phyloP scores from a whole-genome alignment of 2,797 vertebrate genomes.

The Pteropus rufus region DNA sequence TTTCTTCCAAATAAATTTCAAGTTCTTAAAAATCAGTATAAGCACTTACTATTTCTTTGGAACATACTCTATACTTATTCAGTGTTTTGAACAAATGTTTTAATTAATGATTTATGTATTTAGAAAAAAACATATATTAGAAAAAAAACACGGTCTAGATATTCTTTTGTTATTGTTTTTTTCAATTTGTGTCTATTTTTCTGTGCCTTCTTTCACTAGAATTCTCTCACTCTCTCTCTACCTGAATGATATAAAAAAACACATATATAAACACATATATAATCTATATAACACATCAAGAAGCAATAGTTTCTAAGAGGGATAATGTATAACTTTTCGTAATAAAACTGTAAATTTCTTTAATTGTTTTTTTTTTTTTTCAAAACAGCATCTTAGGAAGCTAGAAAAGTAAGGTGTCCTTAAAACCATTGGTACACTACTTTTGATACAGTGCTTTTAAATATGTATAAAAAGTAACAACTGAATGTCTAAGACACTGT shows the following conservation, averaged over 20 bases:
- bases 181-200: background rate
- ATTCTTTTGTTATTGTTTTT: background rate
- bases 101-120: slow-evolving; percentile 31
- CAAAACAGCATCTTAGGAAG: slow-evolving; percentile 35
- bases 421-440: slow-evolving; percentile 49
- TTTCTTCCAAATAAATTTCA: slow-evolving; percentile 54
- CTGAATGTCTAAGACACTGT: slow-evolving; percentile 56
- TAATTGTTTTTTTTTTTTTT: slow-evolving; percentile 17
- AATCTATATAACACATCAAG: background rate
- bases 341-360: background rate
- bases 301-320: background rate
- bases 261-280: background rate
- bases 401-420: slow-evolving; percentile 56
- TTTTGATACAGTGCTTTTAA: slow-evolving; percentile 44
- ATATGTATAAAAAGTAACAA: slow-evolving; percentile 48
- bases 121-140: slow-evolving; percentile 4
- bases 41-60: slow-evolving; percentile 17
- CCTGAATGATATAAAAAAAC: background rate
- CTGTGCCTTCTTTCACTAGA: background rate
- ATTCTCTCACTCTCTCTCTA: background rate
- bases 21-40: slow-evolving; percentile 46
- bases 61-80: slow-evolving; percentile 42
- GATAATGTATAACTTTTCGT: background rate
- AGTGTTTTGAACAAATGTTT: slow-evolving; percentile 2
- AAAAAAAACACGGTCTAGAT: background rate